Percentiles rank a stretch among this genome's conserved stretches.
These are phyloP conservation scores for Zygogramma bicolorata DNA, from an alignment of 2,888 invertebrate genomes.

Conservation along the genomic window DNA sequence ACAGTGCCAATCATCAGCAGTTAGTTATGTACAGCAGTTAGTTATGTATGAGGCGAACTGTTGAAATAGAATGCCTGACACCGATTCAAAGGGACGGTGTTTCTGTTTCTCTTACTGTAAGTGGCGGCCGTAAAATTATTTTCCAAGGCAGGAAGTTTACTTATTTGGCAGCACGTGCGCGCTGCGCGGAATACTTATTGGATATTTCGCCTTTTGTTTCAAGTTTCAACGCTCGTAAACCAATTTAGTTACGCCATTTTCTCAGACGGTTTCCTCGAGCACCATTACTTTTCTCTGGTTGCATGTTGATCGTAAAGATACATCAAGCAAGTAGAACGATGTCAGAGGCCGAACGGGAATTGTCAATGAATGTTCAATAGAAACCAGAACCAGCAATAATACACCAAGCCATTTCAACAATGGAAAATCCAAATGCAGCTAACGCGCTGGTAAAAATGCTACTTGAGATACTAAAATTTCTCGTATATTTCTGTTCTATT, in stretches of 20 bases:
- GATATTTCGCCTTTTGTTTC: constrained; percentile 25
- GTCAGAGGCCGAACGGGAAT: neutral
- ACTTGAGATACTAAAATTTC: no score
- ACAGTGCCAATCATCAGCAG: no score
- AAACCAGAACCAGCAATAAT: neutral
- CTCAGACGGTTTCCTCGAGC: constrained; percentile 5
- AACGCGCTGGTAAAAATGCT: neutral
- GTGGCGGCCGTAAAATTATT: constrained; percentile 5
- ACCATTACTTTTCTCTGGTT: neutral
- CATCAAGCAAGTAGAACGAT: neutral
- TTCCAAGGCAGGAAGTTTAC: constrained; percentile 51
- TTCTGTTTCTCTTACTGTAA: no score
- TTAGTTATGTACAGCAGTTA: no score
- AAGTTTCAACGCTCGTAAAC: constrained; percentile 15
- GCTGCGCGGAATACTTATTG: constrained; percentile 34
- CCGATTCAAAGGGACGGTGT: no score
- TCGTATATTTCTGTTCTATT: no score
- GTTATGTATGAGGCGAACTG: no score
- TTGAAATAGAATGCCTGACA: no score
- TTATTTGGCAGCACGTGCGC: constrained; percentile 43
- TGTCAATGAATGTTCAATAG: neutral
- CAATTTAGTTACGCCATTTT: constrained; percentile 15
- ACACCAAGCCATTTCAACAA: neutral
- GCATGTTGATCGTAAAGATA: neutral
- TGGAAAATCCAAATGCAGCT: neutral